phyloP scores from a whole-genome alignment of 1,140 invertebrate species.

The Diorhabda carinulata region DNA sequence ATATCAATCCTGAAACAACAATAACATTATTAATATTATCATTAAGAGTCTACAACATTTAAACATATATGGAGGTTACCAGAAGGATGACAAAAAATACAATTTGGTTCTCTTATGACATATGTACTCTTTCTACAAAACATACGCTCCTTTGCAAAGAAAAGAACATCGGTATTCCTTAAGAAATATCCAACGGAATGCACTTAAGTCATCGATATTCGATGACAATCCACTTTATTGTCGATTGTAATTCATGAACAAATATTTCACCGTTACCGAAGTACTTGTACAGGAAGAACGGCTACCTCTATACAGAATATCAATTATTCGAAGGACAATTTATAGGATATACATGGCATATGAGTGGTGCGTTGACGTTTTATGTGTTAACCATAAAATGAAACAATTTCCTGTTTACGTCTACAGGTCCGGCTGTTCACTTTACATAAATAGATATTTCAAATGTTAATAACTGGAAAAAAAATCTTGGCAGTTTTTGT shows the following conservation, averaged over 20 bases:
- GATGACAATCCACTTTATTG: conserved; percentile 11
- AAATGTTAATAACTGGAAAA: too few relatives aligned
- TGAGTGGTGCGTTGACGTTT: conserved; percentile 11
- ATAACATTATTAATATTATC: too few relatives aligned
- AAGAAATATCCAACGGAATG: background rate
- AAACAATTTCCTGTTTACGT: conserved; percentile 15
- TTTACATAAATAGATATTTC: too few relatives aligned
- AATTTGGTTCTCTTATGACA: too few relatives aligned
- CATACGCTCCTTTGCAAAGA: too few relatives aligned
- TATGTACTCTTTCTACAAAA: too few relatives aligned
- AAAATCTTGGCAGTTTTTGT: too few relatives aligned
- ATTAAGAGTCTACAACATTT: too few relatives aligned
- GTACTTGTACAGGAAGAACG: conserved; percentile 11
- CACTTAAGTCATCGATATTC: conserved; percentile 2
- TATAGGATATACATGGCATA: conserved; percentile 5
- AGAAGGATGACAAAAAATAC: too few relatives aligned
- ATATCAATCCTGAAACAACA: too few relatives aligned
- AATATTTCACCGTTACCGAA: conserved; percentile 9
- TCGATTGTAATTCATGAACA: conserved; percentile 10
- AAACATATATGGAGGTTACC: too few relatives aligned
- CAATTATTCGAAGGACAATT: conserved; percentile 7
- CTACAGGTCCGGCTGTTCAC: background rate
- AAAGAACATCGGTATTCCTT: background rate
- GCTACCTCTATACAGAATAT: conserved; percentile 7
- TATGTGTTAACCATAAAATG: conserved; percentile 14